Evolutionary conservation across 2,113 vertebrate species (phyloP).

Genomic region (Melierax canorus): DNA sequence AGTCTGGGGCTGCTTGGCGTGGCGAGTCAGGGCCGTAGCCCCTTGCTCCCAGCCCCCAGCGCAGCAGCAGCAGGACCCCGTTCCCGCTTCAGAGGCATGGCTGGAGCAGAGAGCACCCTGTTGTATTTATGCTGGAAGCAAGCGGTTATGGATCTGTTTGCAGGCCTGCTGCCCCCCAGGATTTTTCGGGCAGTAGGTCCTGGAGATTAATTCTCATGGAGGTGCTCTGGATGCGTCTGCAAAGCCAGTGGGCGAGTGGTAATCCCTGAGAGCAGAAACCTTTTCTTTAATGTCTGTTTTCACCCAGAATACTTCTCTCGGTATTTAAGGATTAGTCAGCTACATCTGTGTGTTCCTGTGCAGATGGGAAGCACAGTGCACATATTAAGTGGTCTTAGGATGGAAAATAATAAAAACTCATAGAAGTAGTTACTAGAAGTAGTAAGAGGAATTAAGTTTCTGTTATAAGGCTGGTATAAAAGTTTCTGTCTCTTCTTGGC

Average conservation of each 20-base stretch:
- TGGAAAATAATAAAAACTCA: not conserved
- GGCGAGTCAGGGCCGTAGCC: not conserved
- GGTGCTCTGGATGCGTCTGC: not conserved
- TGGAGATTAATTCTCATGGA: not conserved
- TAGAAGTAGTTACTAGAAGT: not conserved
- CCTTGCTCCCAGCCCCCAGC: rapidly evolving
- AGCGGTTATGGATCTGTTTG: not conserved
- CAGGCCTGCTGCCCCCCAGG: not conserved
- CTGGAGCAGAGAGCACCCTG: rapidly evolving
- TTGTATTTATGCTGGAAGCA: rapidly evolving
- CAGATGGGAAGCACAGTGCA: not conserved
- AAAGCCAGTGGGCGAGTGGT: not conserved
- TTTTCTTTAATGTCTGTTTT: conserved; percentile 23
- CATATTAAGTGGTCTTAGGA: not conserved
- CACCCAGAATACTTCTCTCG: conserved; percentile 1
- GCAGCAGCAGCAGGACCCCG: not conserved
- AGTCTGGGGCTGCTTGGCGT: not conserved
- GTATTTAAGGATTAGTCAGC: conserved; percentile 29
- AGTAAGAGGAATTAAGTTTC: not conserved
- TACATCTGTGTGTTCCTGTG: not conserved
- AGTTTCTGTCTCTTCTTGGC: not conserved
- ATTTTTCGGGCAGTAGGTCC: not conserved
- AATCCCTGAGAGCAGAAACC: not conserved
- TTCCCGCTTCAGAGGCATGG: not conserved
- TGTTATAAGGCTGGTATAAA: not conserved